Base-by-base conservation (phyloP, 2,888 invertebrate species). In the Metopia argyrocephala region DNA sequence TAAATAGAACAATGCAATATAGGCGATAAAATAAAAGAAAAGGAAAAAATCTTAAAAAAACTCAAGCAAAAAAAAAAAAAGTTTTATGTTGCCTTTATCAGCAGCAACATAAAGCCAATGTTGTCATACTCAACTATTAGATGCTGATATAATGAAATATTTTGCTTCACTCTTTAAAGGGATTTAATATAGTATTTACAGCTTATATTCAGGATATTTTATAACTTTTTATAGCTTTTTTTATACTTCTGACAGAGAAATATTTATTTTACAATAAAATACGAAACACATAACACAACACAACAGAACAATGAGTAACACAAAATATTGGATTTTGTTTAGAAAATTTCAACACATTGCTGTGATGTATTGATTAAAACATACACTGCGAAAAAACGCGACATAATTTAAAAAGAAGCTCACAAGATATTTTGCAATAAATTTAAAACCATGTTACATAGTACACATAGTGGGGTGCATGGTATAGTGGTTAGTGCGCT, bases 161-260 rank as follows among this genome's bases (percentile, higher is more conserved):
- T n/a, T n/a, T n/a, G n/a, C n/a, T n/a, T n/a, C n/a, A n/a, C n/a
- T n/a, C n/a, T n/a, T n/a, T n/a, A n/a, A n/a, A n/a, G 15, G 15
- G 52, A 52, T 52, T 50, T 31, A 20, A 50, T 61, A 38, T n/a
- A 61, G 45, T 50, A 21, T 65, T 65, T 65, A 31, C 9, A 15
- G 31, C 28, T 64, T 65, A 20, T 50, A 21, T 65, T 61, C 31
- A 21, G 52, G 65, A 65, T 65, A 65, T 62, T 48, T 62, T 62
- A 48, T 52, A 52, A 28, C n/a, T 27, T 68, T 56, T 68, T 18
- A 56, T 68, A 28, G 68, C 46, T 56, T 56, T 28, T 27, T n/a
- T 68, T 65, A 28, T 68, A 50, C 5, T 3, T 64, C 27, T 50
- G 18, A 31, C 31, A 23, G 52, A 12, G n/a, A n/a, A n/a, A n/a